phyloP scores from a whole-genome alignment of 2,797 vertebrate genomes.

The Ptychadena robeensis region DNA sequence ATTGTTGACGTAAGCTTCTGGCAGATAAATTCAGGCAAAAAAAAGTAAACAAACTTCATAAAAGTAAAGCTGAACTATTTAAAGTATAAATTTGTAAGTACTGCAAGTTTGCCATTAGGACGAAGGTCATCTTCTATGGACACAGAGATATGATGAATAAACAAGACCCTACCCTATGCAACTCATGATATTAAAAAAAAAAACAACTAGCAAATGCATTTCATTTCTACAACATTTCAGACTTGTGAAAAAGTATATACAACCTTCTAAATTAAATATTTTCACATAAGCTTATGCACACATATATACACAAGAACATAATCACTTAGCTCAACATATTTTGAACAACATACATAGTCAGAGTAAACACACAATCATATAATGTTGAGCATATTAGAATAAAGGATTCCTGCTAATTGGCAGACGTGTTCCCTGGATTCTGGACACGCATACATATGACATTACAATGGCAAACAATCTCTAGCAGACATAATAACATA shows the following conservation, averaged over 20 bases:
- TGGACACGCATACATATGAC: background rate
- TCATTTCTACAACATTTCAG: background rate
- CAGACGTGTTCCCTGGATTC: background rate
- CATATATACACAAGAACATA: background rate
- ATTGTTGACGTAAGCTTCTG: too few species aligned
- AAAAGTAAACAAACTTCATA: background rate
- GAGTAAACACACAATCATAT: too few species aligned
- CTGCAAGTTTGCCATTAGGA: background rate
- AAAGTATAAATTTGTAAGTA: background rate
- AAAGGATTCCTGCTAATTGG: background rate
- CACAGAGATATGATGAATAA: conserved; percentile 9
- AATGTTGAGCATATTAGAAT: background rate
- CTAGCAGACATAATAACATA: background rate
- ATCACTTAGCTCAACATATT: background rate
- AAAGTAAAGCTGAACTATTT: background rate
- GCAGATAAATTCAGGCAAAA: background rate
- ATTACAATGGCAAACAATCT: too few species aligned
- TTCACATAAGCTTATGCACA: background rate
- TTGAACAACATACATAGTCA: background rate
- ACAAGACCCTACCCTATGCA: conserved; percentile 31
- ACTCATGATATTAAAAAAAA: background rate
- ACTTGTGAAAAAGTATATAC: background rate
- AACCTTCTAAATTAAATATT: background rate
- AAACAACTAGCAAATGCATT: background rate
- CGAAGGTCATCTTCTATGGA: conserved; percentile 27